Base-by-base conservation (phyloP, 2,113 vertebrate species). In the Setophaga petechia region DNA sequence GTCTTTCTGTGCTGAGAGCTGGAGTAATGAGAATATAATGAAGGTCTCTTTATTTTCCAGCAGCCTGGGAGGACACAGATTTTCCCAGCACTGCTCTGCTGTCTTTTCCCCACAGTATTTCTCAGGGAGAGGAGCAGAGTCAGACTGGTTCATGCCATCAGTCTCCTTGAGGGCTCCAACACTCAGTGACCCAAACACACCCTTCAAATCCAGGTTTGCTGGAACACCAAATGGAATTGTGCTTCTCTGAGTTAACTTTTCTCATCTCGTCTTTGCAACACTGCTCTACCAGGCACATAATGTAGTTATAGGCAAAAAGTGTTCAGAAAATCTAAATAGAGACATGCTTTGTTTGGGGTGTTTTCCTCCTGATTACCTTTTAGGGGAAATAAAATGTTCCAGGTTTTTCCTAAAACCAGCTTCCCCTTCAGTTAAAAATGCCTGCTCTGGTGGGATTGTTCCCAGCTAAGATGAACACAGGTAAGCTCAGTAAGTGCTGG, bases 31-130 rank as follows among this genome's bases (percentile, higher is more conserved):
- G 81, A 91, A 94, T 87, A 77, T 80, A 86, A 86, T 92, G 78
- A 69, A 78, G 79, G 77, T 84, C 63, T 92, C 96, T 98, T 97
- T 96, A 98, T 98, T 98, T 95, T 98, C 96, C 78, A 94, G 93
- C 81, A 97, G 86, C 39, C 87, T 86, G 44, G 90, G 93, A 90
- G 75, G 90, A 49, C 90, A 90, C 51, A 58, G 94, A 74, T 95
- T 91, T 87, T 84, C 94, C 74, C 74, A 75, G 35, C 62, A 41
- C 46, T 92, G 62, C 57, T 97, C 80, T 18, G 87, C 90, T 82
- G 54, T 58, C 68, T 95, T 95, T 71, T 84, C 92, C 78, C 87
- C 28, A 11, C 98, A 98, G 84, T 94, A 96, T 89, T 97, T 98
- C 90, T 98, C 87, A 21, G 96, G 95, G 57, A 98, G 95, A 69